Conservation (phyloP, 2,797 vertebrate genomes). For the Morus bassanus region DNA sequence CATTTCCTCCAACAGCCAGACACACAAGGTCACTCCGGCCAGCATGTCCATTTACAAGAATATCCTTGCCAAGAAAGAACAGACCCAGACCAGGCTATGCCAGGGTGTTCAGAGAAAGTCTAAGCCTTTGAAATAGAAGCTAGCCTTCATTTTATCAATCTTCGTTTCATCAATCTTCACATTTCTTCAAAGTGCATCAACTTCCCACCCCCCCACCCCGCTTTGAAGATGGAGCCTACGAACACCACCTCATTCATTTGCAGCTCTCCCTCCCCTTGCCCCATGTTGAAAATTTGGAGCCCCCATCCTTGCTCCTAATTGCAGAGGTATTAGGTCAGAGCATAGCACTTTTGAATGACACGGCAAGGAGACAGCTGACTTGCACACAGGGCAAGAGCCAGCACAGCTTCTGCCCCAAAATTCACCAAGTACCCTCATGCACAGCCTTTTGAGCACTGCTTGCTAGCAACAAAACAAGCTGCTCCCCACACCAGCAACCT, state of each 20-base stretch:
- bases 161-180: too few species aligned
- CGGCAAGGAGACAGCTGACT: not conserved
- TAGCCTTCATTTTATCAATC: not conserved
- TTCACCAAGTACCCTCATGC: not conserved
- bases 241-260: not conserved
- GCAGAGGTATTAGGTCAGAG: not conserved
- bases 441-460: not conserved
- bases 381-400: not conserved
- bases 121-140: not conserved
- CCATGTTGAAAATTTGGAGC: not conserved
- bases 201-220: not conserved
- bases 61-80: constrained; percentile 14
- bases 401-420: not conserved
- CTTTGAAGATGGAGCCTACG: not conserved
- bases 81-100: not conserved
- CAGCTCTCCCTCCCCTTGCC: not conserved
- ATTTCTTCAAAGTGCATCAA: not conserved
- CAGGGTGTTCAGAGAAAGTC: not conserved
- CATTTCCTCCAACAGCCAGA: constrained; percentile 15
- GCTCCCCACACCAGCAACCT: not conserved
- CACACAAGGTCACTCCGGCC: constrained; percentile 27
- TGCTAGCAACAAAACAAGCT: not conserved
- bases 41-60: constrained; percentile 8
- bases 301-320: not conserved
- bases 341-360: not conserved